Conservation (phyloP, 1,140 invertebrate species). For the Drosophila miranda region DNA sequence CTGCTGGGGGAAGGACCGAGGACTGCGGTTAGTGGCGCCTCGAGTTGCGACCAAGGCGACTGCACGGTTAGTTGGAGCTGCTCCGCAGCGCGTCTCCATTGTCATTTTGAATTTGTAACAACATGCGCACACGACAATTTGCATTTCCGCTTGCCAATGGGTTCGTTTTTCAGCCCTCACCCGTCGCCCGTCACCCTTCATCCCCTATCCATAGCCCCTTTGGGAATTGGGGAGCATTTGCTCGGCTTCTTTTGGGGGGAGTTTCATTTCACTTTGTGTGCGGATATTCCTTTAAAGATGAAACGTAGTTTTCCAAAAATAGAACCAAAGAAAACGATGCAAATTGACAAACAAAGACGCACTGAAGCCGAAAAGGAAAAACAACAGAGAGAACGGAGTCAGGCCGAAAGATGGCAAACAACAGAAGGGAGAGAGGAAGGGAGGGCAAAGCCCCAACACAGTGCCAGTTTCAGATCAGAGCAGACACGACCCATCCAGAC, state of each 20-base stretch:
- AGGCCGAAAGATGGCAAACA: conserved; percentile 13
- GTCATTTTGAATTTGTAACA: conserved; percentile 78
- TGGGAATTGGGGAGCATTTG: conserved; percentile 44
- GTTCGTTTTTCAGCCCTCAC: conserved; percentile 29
- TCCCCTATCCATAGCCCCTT: conserved; percentile 11
- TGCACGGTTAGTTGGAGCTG: conserved; percentile 66
- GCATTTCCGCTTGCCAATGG: conserved; percentile 76
- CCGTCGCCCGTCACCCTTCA: neutral
- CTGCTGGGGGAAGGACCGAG: conserved; percentile 1
- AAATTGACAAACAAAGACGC: conserved; percentile 57
- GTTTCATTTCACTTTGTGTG: conserved; percentile 66
- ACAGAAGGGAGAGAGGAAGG: neutral
- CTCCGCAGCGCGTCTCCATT: conserved; percentile 52
- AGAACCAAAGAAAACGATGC: conserved; percentile 43
- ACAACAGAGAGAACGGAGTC: conserved; percentile 36
- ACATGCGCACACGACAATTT: conserved; percentile 75
- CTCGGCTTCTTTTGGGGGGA: conserved; percentile 38
- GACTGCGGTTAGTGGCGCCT: conserved; percentile 22
- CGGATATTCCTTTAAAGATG: conserved; percentile 57
- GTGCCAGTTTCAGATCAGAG: too few relatives aligned
- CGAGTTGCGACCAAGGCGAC: conserved; percentile 50
- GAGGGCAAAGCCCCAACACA: too few relatives aligned
- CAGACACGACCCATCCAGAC: too few relatives aligned
- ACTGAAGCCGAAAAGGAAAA: conserved; percentile 54
- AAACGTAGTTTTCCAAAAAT: conserved; percentile 44